phyloP scores from a whole-genome alignment of 1,140 invertebrate species.

The Polypedilum vanderplanki region DNA sequence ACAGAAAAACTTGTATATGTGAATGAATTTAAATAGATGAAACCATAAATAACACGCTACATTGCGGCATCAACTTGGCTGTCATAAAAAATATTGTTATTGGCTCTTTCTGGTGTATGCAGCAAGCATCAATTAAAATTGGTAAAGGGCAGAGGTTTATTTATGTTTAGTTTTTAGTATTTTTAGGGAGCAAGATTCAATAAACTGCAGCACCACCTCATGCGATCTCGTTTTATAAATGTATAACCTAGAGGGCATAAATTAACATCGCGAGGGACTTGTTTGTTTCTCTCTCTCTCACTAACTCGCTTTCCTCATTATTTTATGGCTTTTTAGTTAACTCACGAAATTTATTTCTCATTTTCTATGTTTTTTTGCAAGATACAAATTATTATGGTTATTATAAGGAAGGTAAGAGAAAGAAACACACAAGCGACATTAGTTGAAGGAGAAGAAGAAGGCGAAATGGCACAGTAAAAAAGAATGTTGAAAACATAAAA shows the following conservation, averaged over 20 bases:
- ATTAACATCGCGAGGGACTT: not conserved
- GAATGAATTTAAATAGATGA: constrained; percentile 19
- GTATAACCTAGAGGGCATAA: not conserved
- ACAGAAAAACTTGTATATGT: not conserved
- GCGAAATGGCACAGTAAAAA: no score
- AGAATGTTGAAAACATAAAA: no score
- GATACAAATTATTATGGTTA: no score
- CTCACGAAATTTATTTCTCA: no score
- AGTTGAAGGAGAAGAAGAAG: no score
- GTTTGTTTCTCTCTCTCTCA: constrained; percentile 8
- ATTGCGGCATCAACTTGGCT: not conserved
- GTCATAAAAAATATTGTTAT: constrained; percentile 10
- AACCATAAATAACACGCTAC: not conserved
- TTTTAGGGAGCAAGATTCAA: not conserved
- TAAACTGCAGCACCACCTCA: not conserved
- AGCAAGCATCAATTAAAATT: not conserved
- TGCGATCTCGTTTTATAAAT: not conserved
- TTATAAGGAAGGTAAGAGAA: no score
- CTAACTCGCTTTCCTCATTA: not conserved
- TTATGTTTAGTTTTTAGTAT: not conserved
- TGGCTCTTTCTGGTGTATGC: not conserved
- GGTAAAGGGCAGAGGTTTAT: constrained; percentile 9
- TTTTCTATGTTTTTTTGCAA: no score
- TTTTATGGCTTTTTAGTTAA: no score
- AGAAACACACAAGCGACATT: no score